Evolutionary conservation across 1,140 invertebrate genomes (phyloP), one percentile per base, ranked within the genome.

Genomic region (Ylistrum balloti): DNA sequence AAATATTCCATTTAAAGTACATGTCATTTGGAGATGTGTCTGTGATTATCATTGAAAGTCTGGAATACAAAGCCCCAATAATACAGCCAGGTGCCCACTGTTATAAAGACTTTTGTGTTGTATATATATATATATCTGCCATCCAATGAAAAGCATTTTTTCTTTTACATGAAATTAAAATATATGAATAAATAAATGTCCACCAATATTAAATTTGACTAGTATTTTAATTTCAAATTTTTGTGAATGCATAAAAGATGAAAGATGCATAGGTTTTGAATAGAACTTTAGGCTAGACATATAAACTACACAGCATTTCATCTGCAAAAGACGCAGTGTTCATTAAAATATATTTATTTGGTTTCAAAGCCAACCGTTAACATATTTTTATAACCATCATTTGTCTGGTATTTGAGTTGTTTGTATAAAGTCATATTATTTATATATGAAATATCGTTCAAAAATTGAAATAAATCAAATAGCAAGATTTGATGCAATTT

Each of bases 331-430:
- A 74, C 56, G 56, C 56, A 74, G n/a, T 11, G 22, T 28, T 74
- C 56, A 74, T 74, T 74, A 74, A 74, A 74, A 28, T 28, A 74
- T 74, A 74, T 74, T 74, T 74, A 74, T 74, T 74, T 74, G 56
- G 56, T 74, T 74, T 74, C 20, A 74, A 74, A 74, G 56, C 56
- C n/a, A n/a, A 74, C 56, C 56, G 56, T 74, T 74, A 74, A 74
- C 56, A 74, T 74, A 74, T 74, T 74, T 74, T 74, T 17, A 74
- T 74, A 74, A 74, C 2, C 56, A 28, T 74, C 28, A 28, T 74
- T 74, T 9, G 56, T 74, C 56, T 74, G 56, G 45, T 48, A 74
- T 74, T 74, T 74, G 22, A 74, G 28, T 74, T 7, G n/a, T 74
- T 74, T 74, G 28, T 74, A 38, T 38, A 38, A n/a, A 17, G 56